These are phyloP conservation scores for Pantherophis alleghaniensis DNA, from an alignment of 2,797 vertebrate genomes.

Conservation along the genomic window DNA sequence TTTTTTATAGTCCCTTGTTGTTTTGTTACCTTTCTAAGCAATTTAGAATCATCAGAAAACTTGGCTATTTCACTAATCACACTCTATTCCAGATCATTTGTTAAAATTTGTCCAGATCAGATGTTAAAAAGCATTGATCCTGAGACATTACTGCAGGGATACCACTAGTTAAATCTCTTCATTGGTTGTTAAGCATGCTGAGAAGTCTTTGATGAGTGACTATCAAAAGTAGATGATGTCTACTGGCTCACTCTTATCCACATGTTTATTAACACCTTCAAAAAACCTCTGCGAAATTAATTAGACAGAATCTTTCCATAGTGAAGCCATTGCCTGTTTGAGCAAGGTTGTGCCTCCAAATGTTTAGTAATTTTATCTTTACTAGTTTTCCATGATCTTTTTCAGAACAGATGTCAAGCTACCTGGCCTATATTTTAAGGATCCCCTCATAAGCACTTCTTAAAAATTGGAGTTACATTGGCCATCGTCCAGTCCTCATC, in stretches of 20 bases:
- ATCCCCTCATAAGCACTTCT: background rate
- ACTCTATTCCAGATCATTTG: background rate
- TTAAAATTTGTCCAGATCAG: background rate
- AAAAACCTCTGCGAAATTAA: background rate
- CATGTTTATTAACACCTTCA: background rate
- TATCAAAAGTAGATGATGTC: background rate
- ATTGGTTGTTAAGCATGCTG: background rate
- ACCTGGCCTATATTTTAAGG: background rate
- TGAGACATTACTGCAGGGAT: background rate
- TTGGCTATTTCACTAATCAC: background rate
- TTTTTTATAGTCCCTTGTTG: background rate
- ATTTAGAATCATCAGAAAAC: background rate
- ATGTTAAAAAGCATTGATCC: background rate
- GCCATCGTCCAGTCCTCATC: background rate
- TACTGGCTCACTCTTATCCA: background rate
- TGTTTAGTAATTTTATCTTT: background rate
- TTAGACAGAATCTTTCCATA: background rate
- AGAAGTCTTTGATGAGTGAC: background rate
- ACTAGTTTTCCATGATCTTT: background rate
- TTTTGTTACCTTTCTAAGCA: background rate
- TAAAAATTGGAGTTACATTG: background rate
- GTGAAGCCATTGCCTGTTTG: background rate
- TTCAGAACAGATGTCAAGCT: background rate
- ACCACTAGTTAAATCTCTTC: background rate
- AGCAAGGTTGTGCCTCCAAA: background rate